Evolutionary conservation across 2,113 vertebrate species (phyloP), one percentile per base, ranked within the genome.

Genomic region (Lagopus muta): DNA sequence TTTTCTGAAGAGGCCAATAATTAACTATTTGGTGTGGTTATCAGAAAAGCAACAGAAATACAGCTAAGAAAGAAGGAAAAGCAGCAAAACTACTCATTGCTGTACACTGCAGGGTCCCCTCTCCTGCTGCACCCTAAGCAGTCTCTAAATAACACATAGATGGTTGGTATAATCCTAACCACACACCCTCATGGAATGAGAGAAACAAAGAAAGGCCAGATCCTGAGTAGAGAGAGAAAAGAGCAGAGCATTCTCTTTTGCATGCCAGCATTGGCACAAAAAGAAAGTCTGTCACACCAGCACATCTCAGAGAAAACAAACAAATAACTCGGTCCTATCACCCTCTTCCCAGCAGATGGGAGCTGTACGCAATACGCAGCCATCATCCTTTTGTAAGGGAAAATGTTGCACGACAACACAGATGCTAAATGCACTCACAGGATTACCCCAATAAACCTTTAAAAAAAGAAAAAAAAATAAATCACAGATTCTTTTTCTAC

Each of bases 291-390:
- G 74, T 88, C 94, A 94, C 85, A 64, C 40, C 1, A 0, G 58
- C n/a, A 5, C 2, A 21, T 52, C 78, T 73, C 84, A 94, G 36
- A 80, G 83, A 87, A 94, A 93, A 65, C 77, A 95, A 94, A 93
- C 71, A 62, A 96, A 91, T 82, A 80, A 64, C 67, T 82, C 3
- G 0, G 55, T 62, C 82, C 88, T 91, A 72, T 69, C 93, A 86
- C 75, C 58, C 77, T 73, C 74, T 82, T 84, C 69, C 86, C 81
- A 79, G 89, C 90, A 92, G 91, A 92, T 50, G 58, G 83, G 86
- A 95, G 30, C 66, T 67, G 74, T 19, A 67, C 2, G 5, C 67
- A 70, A 70, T 5, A n/a, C 54, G 69, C 34, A 85, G 66, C 30
- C 88, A 62, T 66, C 86, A 70, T 12, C 48, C 71, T 58, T 93